Evolutionary conservation across 2,113 vertebrate genomes (phyloP).

Genomic region (Alaudala cheleensis): DNA sequence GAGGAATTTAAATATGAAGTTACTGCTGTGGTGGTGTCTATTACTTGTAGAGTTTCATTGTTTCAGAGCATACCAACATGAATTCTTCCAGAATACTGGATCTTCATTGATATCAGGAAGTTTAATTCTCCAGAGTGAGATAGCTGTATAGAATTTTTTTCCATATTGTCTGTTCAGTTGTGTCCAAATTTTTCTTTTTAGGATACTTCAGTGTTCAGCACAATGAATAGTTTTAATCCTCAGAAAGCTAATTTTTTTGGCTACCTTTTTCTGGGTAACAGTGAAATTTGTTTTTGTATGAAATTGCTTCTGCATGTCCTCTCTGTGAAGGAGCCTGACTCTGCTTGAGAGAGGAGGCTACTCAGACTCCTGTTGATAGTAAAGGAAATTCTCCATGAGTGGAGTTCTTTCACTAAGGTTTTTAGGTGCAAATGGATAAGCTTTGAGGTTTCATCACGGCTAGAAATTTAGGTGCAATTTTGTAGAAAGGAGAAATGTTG

Average conservation of each 20-base stretch:
- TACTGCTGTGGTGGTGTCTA: not conserved
- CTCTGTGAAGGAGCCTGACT: not conserved
- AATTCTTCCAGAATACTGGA: not conserved
- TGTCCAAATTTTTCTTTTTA: not conserved
- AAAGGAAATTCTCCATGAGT: not conserved
- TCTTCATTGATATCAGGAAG: not conserved
- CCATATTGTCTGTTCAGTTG: not conserved
- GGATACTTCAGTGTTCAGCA: not conserved
- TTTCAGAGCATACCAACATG: not conserved
- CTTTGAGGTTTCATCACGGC: not conserved
- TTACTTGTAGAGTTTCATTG: not conserved
- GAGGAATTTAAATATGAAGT: not conserved
- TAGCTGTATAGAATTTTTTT: not conserved
- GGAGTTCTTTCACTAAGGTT: not conserved
- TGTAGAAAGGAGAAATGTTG: not conserved
- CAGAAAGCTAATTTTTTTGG: not conserved
- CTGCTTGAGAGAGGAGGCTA: not conserved
- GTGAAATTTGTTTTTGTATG: not conserved
- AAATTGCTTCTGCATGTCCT: not conserved
- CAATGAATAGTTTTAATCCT: not conserved
- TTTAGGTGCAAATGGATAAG: not conserved
- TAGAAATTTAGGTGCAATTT: not conserved
- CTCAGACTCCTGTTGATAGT: not conserved
- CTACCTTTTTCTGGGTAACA: not conserved
- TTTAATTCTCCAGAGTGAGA: not conserved